Conservation (phyloP, 2,113 vertebrate genomes). For the Saccopteryx bilineata region DNA sequence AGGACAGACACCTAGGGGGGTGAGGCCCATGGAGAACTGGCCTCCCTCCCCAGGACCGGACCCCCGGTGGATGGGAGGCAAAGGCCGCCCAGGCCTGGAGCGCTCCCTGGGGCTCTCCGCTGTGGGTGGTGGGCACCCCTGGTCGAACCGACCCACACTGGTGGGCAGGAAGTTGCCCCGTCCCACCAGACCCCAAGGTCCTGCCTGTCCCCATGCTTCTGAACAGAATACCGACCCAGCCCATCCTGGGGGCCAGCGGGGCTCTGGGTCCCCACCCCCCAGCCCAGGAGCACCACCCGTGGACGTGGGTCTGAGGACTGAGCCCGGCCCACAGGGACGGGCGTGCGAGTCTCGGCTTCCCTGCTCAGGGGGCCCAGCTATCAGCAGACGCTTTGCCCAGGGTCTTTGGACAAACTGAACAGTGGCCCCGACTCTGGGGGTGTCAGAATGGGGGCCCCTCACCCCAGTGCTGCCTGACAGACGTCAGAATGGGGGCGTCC, state of each 20-base stretch:
- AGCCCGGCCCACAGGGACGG: neutral
- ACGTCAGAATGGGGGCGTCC: no score
- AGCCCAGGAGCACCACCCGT: fast-evolving
- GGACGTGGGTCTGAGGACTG: neutral
- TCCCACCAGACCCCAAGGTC: neutral
- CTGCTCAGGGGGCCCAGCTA: neutral
- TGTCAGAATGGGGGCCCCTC: no score
- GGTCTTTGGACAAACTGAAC: neutral
- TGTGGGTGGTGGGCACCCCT: neutral
- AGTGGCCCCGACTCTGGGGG: fast-evolving
- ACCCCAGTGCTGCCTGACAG: neutral
- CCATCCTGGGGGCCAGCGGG: neutral
- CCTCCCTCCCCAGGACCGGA: no score
- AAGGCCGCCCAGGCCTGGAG: neutral
- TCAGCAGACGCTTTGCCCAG: neutral
- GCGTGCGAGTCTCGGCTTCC: neutral
- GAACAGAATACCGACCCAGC: neutral
- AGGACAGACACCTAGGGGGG: fast-evolving
- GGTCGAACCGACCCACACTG: neutral
- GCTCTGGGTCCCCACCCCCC: fast-evolving
- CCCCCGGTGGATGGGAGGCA: neutral
- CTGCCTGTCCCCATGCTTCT: neutral
- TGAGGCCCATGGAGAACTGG: neutral
- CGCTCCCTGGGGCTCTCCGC: neutral
- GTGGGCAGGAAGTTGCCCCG: neutral